A percentile compares a stretch with the other conserved stretches of the same genome.
Evolutionary conservation across 2,888 invertebrate genomes (phyloP).

Genomic region (Platycheirus rosarum): DNA sequence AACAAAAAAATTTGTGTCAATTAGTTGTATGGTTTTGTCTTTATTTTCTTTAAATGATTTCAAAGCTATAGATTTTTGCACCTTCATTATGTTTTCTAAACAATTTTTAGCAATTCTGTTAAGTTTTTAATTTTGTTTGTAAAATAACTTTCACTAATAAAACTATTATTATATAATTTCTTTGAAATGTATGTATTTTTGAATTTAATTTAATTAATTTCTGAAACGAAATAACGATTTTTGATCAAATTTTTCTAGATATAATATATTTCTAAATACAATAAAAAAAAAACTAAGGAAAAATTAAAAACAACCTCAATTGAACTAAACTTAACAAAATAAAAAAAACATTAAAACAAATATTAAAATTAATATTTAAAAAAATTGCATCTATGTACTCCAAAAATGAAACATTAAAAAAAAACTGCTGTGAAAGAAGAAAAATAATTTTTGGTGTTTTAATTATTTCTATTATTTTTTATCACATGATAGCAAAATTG

Average conservation of each 20-base stretch:
- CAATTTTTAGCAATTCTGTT: not conserved
- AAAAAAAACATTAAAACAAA: slow-evolving; percentile 18
- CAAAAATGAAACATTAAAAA: slow-evolving; percentile 21
- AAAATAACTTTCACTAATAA: slow-evolving; percentile 7
- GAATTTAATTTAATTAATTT: slow-evolving; percentile 17
- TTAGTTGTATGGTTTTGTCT: too few species aligned
- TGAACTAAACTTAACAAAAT: slow-evolving; percentile 56
- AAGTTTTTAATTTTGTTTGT: slow-evolving; percentile 10
- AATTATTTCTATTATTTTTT: slow-evolving; percentile 73
- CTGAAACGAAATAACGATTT: slow-evolving; percentile 30
- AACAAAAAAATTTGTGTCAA: too few species aligned
- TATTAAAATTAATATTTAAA: slow-evolving; percentile 46
- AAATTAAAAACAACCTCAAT: slow-evolving; percentile 36
- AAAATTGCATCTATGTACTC: slow-evolving; percentile 35
- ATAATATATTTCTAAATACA: slow-evolving; percentile 57
- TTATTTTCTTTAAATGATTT: too few species aligned
- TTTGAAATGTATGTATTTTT: not conserved
- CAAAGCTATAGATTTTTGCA: too few species aligned
- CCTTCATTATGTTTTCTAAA: too few species aligned
- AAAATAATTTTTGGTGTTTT: slow-evolving; percentile 72
- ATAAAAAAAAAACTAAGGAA: too few species aligned
- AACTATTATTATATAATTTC: slow-evolving; percentile 7
- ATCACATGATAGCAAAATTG: slow-evolving; percentile 61
- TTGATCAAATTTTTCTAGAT: slow-evolving; percentile 66
- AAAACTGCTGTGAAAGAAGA: slow-evolving; percentile 70